Evolutionary conservation across 2,113 vertebrate genomes (phyloP), one percentile per base, ranked within the genome.

Genomic region (Tachysurus vachellii): DNA sequence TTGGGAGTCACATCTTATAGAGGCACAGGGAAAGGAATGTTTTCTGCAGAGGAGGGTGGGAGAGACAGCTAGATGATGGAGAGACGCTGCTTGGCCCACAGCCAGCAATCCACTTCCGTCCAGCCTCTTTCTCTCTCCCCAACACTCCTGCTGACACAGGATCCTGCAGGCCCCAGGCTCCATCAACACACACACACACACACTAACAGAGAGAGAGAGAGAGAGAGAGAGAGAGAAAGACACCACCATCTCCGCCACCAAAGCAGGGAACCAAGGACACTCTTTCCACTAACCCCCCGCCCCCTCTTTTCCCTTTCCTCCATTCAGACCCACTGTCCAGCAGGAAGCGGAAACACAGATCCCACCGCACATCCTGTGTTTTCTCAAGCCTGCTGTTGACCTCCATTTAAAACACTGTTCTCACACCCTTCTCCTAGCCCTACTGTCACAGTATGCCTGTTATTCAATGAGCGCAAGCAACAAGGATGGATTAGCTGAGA

Each of bases 41-140:
- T 80, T 86, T 71, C 28, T 42, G 70, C 47, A 50, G 44, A 79
- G 75, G 57, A 57, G 57, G 54, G 76, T 81, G 42, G 56, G 61
- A 85, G 26, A 85, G 85, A 80, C 28, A 68, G 80, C 75, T 42
- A 76, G 92, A 94, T 92, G 93, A 94, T 90, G 92, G 90, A 93
- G 89, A 92, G 90, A 92, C 85, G 44, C 42, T 64, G 84, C 77
- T 87, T 95, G 94, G 92, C 92, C 89, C 88, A 89, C 88, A 92
- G 94, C 94, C 94, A 94, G 91, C 77, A 89, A 92, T 95, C 91
- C 94, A 94, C 94, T 95, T 94, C 94, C 93, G 91, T 89, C 76
- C 89, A 89, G 91, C 90, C 91, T 89, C 88, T 83, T 91, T 92
- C 92, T 82, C 91, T 91, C 90, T 90, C 90, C 54, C 54, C 42